Evolutionary conservation across 2,888 invertebrate genomes (phyloP).

Genomic region (Byasa hedistus): DNA sequence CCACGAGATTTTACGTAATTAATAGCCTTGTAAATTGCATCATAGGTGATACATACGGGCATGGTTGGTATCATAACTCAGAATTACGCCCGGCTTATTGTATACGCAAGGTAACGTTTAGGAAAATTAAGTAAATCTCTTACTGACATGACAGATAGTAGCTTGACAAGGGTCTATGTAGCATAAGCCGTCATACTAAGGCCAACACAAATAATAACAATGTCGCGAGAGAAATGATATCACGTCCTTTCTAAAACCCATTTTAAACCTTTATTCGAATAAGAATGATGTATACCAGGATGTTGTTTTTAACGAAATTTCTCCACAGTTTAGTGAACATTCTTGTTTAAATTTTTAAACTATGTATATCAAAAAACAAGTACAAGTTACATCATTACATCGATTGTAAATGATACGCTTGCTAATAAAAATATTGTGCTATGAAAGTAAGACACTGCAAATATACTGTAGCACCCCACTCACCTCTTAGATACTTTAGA

Average conservation of each 20-base stretch:
- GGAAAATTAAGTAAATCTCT: constrained; percentile 32
- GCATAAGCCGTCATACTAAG: constrained; percentile 29
- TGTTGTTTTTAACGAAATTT: neutral
- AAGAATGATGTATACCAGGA: constrained; percentile 2
- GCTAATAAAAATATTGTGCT: too few relatives aligned
- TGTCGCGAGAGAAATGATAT: constrained; percentile 29
- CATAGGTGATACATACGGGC: constrained; percentile 12
- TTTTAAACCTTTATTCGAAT: constrained; percentile 22
- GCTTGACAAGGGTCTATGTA: constrained; percentile 30
- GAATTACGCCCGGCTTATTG: constrained; percentile 25
- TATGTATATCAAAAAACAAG: too few relatives aligned
- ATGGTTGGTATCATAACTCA: constrained; percentile 23
- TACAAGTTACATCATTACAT: too few relatives aligned
- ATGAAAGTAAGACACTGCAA: too few relatives aligned
- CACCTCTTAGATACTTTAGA: too few relatives aligned
- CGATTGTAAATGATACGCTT: too few relatives aligned
- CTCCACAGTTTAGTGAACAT: neutral
- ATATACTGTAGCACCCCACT: too few relatives aligned
- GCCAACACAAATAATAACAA: constrained; percentile 31
- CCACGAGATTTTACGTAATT: neutral
- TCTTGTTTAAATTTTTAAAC: too few relatives aligned
- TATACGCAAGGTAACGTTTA: constrained; percentile 29
- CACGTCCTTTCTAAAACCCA: constrained; percentile 20
- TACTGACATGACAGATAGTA: constrained; percentile 32
- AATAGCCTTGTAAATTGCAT: neutral